These are phyloP conservation scores for Hylaeus volcanicus DNA, from an alignment of 1,140 invertebrate genomes.

Conservation along the genomic window DNA sequence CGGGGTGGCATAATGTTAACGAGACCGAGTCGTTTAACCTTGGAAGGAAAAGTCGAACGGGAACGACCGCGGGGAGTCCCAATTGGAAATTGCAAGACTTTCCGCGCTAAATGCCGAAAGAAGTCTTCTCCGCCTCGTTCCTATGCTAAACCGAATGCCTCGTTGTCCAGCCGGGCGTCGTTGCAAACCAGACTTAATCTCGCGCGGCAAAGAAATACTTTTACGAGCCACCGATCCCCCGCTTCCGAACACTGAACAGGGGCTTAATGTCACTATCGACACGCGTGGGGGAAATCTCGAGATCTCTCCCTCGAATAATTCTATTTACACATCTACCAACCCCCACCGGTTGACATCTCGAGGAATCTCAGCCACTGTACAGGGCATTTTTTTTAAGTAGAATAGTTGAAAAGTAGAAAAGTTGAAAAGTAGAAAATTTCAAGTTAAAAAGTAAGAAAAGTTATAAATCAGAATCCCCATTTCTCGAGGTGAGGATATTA, in stretches of 20 bases:
- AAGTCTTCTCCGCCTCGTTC: conserved; percentile 24
- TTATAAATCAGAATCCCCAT: no score
- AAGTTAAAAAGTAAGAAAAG: no score
- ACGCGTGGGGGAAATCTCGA: conserved; percentile 29
- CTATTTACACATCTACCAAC: no score
- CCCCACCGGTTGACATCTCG: no score
- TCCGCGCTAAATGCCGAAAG: conserved; percentile 11
- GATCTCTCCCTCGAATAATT: conserved; percentile 1
- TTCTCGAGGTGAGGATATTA: no score
- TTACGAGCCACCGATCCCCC: conserved; percentile 4
- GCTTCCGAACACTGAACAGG: conserved; percentile 4
- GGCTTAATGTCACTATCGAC: conserved; percentile 33
- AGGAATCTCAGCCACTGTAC: no score
- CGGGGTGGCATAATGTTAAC: conserved; percentile 19
- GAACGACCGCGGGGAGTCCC: conserved; percentile 17
- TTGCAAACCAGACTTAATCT: conserved; percentile 32
- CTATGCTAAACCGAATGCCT: conserved; percentile 36
- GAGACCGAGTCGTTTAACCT: conserved; percentile 19
- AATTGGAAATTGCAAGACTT: conserved; percentile 35
- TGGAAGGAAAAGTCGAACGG: conserved; percentile 26
- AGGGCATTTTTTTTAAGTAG: no score
- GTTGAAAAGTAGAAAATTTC: no score
- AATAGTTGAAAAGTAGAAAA: no score
- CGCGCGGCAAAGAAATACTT: conserved; percentile 34
- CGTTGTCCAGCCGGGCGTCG: conserved; percentile 19